Percentiles rank a stretch among this genome's conserved stretches.
Conservation (phyloP, 2,797 vertebrate genomes). For the Hippopotamyrus pictus region DNA sequence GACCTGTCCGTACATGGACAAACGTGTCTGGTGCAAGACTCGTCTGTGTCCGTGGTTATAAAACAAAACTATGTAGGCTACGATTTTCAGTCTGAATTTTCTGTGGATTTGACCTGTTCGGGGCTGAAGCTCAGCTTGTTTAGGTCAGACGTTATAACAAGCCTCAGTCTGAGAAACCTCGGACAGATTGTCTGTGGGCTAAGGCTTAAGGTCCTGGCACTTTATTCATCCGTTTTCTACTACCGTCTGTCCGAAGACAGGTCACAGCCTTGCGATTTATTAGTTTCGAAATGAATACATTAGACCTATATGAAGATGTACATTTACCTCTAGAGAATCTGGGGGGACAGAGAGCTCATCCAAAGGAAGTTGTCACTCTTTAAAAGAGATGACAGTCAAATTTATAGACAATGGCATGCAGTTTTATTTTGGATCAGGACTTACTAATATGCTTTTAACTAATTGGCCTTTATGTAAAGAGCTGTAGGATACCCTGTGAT, state of each 20-base stretch:
- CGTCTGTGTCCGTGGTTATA: background rate
- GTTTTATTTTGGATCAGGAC: too few relatives aligned
- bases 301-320: background rate
- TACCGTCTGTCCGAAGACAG: background rate
- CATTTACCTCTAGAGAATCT: background rate
- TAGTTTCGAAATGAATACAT: background rate
- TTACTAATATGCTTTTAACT: background rate
- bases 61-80: background rate
- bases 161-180: background rate
- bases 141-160: background rate
- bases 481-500: background rate
- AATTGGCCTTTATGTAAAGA: background rate
- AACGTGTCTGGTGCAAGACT: background rate
- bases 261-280: background rate
- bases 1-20: background rate
- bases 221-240: background rate
- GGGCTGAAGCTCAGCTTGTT: background rate
- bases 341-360: background rate
- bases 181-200: background rate
- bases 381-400: background rate
- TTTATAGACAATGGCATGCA: background rate
- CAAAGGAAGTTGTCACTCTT: background rate
- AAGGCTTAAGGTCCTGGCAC: background rate
- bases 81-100: background rate
- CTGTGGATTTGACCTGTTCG: background rate